Percentiles rank a stretch among this genome's conserved stretches.
phyloP scores from a whole-genome alignment of 2,888 invertebrate genomes.

The Sturmia bella region DNA sequence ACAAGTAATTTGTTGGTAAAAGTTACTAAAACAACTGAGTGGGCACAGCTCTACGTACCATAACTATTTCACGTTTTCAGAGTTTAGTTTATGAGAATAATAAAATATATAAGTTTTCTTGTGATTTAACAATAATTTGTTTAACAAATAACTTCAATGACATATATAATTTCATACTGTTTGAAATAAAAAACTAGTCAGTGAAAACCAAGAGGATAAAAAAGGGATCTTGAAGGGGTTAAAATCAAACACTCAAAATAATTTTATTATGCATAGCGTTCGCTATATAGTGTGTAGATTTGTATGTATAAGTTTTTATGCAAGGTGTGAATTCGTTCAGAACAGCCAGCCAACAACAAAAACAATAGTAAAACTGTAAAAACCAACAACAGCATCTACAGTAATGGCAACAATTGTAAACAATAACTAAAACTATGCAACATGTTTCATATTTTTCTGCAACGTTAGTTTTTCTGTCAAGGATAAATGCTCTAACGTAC shows the following conservation, averaged over 20 bases:
- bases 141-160: too few relatives aligned
- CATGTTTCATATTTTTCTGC: conserved; percentile 56
- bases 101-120: too few relatives aligned
- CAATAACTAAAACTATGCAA: conserved; percentile 53
- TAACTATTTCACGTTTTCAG: too few relatives aligned
- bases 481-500: conserved; percentile 53
- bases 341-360: conserved; percentile 26
- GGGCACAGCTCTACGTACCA: too few relatives aligned
- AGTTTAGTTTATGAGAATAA: too few relatives aligned
- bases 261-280: conserved; percentile 47
- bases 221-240: not conserved
- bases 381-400: not conserved
- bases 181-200: too few relatives aligned
- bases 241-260: conserved; percentile 35
- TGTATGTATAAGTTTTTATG: conserved; percentile 21
- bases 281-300: conserved; percentile 6
- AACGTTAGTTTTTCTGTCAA: conserved; percentile 68
- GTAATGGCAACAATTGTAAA: conserved; percentile 44
- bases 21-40: too few relatives aligned
- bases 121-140: too few relatives aligned
- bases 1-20: too few relatives aligned
- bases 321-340: conserved; percentile 68
- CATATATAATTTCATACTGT: too few relatives aligned
- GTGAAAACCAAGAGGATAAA: not conserved
- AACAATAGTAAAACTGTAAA: conserved; percentile 7